Evolutionary conservation across 2,888 invertebrate species (phyloP), one percentile per base, ranked within the genome.

Genomic region (Rotaria macrura): DNA sequence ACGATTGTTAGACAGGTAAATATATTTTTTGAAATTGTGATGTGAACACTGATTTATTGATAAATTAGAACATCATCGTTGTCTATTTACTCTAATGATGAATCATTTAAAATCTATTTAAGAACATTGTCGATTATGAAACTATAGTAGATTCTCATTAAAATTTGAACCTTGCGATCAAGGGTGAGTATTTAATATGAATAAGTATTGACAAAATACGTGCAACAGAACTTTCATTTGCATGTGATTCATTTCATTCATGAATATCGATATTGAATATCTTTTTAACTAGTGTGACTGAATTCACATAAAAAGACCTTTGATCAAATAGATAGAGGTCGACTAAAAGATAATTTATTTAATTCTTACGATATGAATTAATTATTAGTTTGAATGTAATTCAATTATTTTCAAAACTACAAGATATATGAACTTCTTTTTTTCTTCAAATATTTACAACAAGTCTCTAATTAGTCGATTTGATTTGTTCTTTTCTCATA

Each of bases 401-500:
- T 5, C 85, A 85, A 34, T 85, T 85, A 57, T 85, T 83, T 57
- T 55, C 83, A 14, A 47, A 85, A 47, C 34, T 40, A 43, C 43
- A 29, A 40, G n/a, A 85, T 43, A 40, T 47, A 54, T 25, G 83
- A 83, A 83, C 83, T 85, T 83, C 47, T 85, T 52, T 47, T 83
- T n/a, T 85, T 83, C 47, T 85, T 83, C 85, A 85, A 83, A 83
- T 83, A 23, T 83, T 85, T 34, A 83, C 83, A 25, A 55, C 34
- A 43, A 85, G 83, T 10, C 57, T 85, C 55, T 47, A 85, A 12
- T 57, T 57, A 10, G 83, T 85, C n/a, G n/a, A n/a, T n/a, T 12
- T 83, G 57, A 55, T 57, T 83, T 85, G 85, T 85, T 34, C 43
- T 85, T 47, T 34, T 85, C 12, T 57, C 47, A 40, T 83, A 85